A percentile compares a stretch with the other conserved stretches of the same genome.
phyloP scores from a whole-genome alignment of 2,113 vertebrate species.

The Phaethon lepturus region DNA sequence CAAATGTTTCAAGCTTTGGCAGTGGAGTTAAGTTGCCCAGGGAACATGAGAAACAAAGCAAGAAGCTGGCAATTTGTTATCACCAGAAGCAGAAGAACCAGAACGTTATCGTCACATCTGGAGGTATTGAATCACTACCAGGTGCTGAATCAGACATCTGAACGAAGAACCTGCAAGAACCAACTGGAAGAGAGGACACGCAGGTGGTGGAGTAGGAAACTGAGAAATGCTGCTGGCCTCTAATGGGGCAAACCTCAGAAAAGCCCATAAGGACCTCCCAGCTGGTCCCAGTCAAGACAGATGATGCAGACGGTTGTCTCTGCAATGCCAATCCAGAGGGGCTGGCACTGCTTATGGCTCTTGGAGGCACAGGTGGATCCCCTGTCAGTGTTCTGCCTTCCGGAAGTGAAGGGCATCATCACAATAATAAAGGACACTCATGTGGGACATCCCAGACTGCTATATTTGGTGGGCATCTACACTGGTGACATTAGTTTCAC shows the following conservation, averaged over 20 bases:
- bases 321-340: fast-evolving
- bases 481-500: background rate
- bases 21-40: background rate
- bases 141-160: slow-evolving; percentile 23
- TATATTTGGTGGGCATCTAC: background rate
- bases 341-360: background rate
- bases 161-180: slow-evolving; percentile 15
- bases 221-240: background rate
- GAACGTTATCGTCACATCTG: background rate
- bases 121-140: background rate
- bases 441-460: background rate
- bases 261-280: background rate
- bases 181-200: background rate
- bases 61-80: background rate
- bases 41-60: background rate
- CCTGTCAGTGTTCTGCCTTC: background rate
- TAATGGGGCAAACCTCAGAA: background rate
- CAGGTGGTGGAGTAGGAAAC: background rate
- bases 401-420: background rate
- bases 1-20: background rate
- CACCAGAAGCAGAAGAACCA: background rate
- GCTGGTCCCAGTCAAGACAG: background rate
- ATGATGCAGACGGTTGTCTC: fast-evolving
- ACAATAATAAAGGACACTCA: background rate
- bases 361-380: background rate